Evolutionary conservation across 2,113 vertebrate species (phyloP).

Genomic region (Pedionomus torquatus): DNA sequence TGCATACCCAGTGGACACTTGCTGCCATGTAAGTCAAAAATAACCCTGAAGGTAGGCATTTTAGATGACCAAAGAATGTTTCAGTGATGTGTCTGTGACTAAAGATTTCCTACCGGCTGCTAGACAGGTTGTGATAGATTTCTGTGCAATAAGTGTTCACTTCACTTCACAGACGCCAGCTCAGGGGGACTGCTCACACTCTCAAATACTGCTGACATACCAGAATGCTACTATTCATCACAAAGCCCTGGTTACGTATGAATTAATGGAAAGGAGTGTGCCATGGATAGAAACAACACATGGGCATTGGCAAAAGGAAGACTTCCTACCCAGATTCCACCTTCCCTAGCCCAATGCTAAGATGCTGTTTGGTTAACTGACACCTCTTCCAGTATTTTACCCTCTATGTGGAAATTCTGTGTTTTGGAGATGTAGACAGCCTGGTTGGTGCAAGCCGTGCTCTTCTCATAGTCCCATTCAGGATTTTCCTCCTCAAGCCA

Average conservation of each 20-base stretch:
- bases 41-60: background rate
- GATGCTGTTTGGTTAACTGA: background rate
- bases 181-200: fast-evolving
- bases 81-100: background rate
- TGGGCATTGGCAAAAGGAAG: background rate
- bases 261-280: background rate
- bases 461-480: background rate
- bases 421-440: background rate
- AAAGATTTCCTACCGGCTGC: background rate
- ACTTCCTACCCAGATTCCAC: background rate
- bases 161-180: background rate
- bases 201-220: background rate
- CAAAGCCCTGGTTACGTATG: background rate
- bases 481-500: background rate
- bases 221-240: fast-evolving
- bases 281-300: background rate
- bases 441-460: background rate
- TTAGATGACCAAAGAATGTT: background rate
- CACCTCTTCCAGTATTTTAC: fast-evolving
- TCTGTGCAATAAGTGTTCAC: background rate
- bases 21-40: background rate
- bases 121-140: background rate
- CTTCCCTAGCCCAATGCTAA: background rate
- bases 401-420: background rate
- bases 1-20: background rate